Conservation (phyloP, 1,140 invertebrate genomes). For the Cyclargus thomasi region DNA sequence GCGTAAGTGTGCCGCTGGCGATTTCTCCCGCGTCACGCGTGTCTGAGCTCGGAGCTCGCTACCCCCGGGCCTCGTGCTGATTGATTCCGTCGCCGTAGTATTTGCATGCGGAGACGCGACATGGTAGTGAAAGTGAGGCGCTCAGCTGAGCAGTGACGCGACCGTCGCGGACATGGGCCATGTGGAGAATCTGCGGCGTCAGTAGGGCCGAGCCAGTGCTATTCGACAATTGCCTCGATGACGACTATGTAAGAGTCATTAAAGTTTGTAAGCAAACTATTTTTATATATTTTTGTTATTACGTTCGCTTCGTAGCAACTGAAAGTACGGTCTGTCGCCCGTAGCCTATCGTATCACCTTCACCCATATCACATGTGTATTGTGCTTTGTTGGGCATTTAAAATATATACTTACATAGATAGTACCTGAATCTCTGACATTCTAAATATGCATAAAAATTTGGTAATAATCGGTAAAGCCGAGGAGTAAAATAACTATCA, state of each 20-base stretch:
- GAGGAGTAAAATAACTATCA: too few species aligned
- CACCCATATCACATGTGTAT: too few species aligned
- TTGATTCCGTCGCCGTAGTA: conserved; percentile 48
- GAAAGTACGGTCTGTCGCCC: too few species aligned
- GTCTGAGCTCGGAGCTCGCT: conserved; percentile 45
- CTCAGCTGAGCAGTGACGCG: conserved; percentile 58
- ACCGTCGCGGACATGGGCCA: conserved; percentile 60
- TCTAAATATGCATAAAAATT: too few species aligned
- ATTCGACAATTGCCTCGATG: conserved; percentile 49
- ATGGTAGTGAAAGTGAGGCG: conserved; percentile 60
- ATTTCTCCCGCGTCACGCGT: conserved; percentile 70
- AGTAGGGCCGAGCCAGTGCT: conserved; percentile 62
- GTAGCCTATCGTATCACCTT: too few species aligned
- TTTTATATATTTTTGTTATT: too few species aligned
- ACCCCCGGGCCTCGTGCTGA: conserved; percentile 31
- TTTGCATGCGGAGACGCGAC: conserved; percentile 46
- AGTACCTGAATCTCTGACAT: too few species aligned
- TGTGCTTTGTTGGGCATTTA: too few species aligned
- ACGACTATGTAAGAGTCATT: conserved; percentile 60
- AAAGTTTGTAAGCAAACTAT: too few species aligned
- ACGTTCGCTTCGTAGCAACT: too few species aligned
- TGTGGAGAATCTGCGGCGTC: conserved; percentile 70
- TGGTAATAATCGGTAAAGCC: too few species aligned
- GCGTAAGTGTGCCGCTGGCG: conserved; percentile 56
- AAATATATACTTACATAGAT: too few species aligned